phyloP scores from a whole-genome alignment of 37 sponge, comb jelly and placozoan species.

The Cladorhizidae sp. region DNA sequence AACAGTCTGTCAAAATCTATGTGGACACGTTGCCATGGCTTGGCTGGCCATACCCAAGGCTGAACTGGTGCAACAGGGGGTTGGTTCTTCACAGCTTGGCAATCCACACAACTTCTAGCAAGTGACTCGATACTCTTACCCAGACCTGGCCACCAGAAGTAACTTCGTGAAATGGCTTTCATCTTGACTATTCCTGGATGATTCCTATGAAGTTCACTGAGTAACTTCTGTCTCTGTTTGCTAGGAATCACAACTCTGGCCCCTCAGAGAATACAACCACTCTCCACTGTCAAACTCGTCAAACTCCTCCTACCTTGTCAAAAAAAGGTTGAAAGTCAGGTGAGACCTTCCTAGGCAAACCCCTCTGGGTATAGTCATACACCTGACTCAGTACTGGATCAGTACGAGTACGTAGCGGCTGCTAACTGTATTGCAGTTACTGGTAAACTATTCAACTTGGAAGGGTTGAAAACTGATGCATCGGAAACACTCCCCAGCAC shows the following conservation, averaged over 20 bases:
- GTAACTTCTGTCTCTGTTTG: neutral
- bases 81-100: neutral
- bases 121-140: neutral
- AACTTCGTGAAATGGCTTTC: neutral
- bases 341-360: neutral
- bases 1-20: constrained; percentile 11
- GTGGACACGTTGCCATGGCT: constrained; percentile 33
- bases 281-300: constrained; percentile 11
- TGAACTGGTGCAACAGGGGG: constrained; percentile 22
- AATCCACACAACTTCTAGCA: neutral
- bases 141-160: constrained; percentile 7
- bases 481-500: neutral
- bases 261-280: constrained; percentile 29
- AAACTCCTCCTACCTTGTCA: neutral
- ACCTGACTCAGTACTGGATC: constrained; percentile 43
- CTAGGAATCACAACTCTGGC: constrained; percentile 18
- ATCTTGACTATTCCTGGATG: constrained; percentile 3
- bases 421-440: constrained; percentile 8
- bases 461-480: neutral
- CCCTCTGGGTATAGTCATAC: neutral
- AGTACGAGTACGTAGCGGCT: constrained; percentile 7
- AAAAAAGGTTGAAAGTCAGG: neutral
- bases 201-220: neutral
- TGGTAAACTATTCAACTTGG: constrained; percentile 11
- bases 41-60: constrained; percentile 15